These are phyloP conservation scores for Toxotes lorentzi DNA, from an alignment of 2,797 vertebrate species.

Conservation along the genomic window DNA sequence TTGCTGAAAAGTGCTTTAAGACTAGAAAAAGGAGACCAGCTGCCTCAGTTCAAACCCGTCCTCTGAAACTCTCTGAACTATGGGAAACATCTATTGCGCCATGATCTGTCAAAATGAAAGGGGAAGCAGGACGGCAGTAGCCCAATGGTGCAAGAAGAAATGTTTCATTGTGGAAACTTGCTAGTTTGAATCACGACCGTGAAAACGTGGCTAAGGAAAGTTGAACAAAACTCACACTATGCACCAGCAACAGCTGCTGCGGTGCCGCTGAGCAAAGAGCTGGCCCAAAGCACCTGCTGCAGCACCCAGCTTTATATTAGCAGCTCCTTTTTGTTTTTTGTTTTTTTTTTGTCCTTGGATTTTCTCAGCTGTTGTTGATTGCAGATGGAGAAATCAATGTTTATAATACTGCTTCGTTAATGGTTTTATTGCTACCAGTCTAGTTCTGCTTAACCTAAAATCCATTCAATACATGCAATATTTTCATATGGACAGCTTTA, in stretches of 20 bases:
- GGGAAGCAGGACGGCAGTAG: neutral
- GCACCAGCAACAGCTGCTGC: neutral
- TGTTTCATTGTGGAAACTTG: slow-evolving; percentile 1
- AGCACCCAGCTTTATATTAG: neutral
- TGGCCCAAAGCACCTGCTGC: slow-evolving; percentile 5
- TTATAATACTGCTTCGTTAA: neutral
- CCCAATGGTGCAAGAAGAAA: slow-evolving; percentile 30
- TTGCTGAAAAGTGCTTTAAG: slow-evolving; percentile 31
- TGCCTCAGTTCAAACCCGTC: slow-evolving; percentile 29
- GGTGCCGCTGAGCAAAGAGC: slow-evolving; percentile 3
- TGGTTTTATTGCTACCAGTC: neutral
- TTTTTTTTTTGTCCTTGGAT: neutral
- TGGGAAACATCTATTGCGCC: slow-evolving; percentile 27
- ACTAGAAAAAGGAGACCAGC: slow-evolving; percentile 25
- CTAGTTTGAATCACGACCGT: neutral
- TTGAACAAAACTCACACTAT: neutral
- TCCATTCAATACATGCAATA: neutral
- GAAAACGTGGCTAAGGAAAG: neutral
- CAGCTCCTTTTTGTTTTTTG: neutral
- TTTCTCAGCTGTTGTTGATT: neutral
- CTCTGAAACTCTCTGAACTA: slow-evolving; percentile 44
- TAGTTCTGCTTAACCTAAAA: neutral
- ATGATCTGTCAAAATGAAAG: slow-evolving; percentile 27
- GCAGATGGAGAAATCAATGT: slow-evolving; percentile 5
- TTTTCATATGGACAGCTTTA: neutral